Percentiles rank a stretch among this genome's conserved stretches.
Evolutionary conservation across 2,888 invertebrate genomes (phyloP).

Genomic region (Pseudolycoriella hygida): DNA sequence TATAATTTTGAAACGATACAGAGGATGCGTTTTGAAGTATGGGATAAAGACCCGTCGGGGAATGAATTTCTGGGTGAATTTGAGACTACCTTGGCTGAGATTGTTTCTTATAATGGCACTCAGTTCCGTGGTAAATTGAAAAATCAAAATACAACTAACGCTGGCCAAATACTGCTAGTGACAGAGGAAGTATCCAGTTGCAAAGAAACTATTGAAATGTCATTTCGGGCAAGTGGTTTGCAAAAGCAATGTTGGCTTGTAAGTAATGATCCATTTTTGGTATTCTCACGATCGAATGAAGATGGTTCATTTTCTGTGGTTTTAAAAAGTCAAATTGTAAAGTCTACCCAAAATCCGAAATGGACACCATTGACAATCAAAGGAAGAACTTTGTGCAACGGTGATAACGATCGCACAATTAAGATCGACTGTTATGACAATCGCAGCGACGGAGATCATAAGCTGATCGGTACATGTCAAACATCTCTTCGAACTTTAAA

Average conservation of each 20-base stretch:
- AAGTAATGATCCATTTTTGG: constrained; percentile 4
- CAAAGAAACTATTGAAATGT: constrained; percentile 3
- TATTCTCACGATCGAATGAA: constrained; percentile 4
- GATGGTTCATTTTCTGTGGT: constrained; percentile 3
- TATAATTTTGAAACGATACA: constrained; percentile 3
- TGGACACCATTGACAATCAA: constrained; percentile 2
- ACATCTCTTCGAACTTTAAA: constrained; percentile 1
- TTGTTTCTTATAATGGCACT: constrained; percentile 1
- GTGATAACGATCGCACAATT: constrained; percentile 3
- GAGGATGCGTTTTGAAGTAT: constrained; percentile 4
- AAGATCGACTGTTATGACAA: constrained; percentile 5
- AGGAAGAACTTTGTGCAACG: constrained; percentile 4
- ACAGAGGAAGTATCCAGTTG: constrained; percentile 2
- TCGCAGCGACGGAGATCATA: constrained; percentile 3
- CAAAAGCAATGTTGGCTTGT: background rate
- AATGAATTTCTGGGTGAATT: constrained; percentile 5
- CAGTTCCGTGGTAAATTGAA: constrained; percentile 3
- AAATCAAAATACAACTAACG: background rate
- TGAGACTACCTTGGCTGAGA: constrained; percentile 4
- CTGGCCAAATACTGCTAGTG: constrained; percentile 1
- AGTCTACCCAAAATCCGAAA: constrained; percentile 4
- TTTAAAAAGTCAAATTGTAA: background rate
- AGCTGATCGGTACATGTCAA: constrained; percentile 5
- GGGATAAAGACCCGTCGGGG: constrained; percentile 3
- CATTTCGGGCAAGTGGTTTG: constrained; percentile 1